Percentiles rank a stretch among this genome's conserved stretches.
phyloP scores from a whole-genome alignment of 2,113 vertebrate genomes.

The Lucifuga dentata region DNA sequence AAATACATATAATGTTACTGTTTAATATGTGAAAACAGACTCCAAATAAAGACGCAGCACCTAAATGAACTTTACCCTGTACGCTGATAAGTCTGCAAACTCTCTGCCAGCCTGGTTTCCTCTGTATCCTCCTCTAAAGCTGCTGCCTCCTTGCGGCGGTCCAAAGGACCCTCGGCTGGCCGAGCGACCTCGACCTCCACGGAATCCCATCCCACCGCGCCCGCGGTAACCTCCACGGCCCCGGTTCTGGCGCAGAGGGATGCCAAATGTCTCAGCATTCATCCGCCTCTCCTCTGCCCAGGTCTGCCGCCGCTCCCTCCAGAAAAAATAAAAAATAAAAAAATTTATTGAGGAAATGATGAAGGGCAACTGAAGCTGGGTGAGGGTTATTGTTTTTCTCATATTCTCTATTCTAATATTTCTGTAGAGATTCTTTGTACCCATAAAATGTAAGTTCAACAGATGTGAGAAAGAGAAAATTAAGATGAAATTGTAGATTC shows the following conservation, averaged over 20 bases:
- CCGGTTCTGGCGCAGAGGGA: slow-evolving; percentile 89
- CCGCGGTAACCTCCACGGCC: slow-evolving; percentile 90
- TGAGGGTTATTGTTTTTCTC: too few species aligned
- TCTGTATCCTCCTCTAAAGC: slow-evolving; percentile 89
- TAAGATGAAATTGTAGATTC: too few species aligned
- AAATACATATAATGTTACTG: too few species aligned
- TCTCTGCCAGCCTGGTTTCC: slow-evolving; percentile 91
- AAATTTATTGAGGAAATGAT: too few species aligned
- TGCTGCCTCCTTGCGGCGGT: slow-evolving; percentile 79
- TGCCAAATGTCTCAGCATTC: slow-evolving; percentile 93
- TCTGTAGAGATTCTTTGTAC: too few species aligned
- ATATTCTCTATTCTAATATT: too few species aligned
- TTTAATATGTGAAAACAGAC: too few species aligned
- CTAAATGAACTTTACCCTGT: slow-evolving; percentile 86
- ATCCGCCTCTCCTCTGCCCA: slow-evolving; percentile 94
- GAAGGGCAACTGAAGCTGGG: too few species aligned
- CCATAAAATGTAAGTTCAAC: too few species aligned
- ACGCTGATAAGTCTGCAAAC: slow-evolving; percentile 90
- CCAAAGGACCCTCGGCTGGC: slow-evolving; percentile 84
- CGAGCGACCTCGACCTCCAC: slow-evolving; percentile 87
- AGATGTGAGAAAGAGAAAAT: too few species aligned
- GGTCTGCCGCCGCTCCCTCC: slow-evolving; percentile 91
- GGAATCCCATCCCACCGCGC: slow-evolving; percentile 87
- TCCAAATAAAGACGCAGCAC: too few species aligned
- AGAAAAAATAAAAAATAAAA: not conserved